phyloP scores from a whole-genome alignment of 2,888 invertebrate species.

The Globia sparganii region DNA sequence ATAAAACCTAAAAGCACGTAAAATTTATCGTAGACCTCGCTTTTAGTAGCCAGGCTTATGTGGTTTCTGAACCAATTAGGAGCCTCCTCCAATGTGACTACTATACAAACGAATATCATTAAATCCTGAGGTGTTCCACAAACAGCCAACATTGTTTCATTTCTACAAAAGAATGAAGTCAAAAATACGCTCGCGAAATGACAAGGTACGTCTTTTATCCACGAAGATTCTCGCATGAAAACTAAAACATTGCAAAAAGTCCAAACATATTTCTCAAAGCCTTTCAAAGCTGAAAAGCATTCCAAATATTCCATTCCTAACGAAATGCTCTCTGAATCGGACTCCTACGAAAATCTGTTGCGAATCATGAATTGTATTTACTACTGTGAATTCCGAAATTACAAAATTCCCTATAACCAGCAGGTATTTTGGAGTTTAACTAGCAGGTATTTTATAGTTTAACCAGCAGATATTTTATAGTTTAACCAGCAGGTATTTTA shows the following conservation, averaged over 20 bases:
- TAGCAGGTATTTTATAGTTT: too few species aligned
- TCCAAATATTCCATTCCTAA: conserved; percentile 44
- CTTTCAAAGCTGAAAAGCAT: conserved; percentile 51
- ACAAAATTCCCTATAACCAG: conserved; percentile 13
- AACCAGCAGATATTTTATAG: too few species aligned
- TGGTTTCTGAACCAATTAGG: not conserved
- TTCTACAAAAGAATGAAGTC: not conserved
- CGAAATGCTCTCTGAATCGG: conserved; percentile 36
- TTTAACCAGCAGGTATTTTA: too few species aligned
- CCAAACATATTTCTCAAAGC: conserved; percentile 42
- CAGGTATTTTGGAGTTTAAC: too few species aligned
- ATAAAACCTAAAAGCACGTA: not conserved
- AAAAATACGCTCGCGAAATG: not conserved
- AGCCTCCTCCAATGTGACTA: not conserved
- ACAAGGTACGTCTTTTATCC: not conserved
- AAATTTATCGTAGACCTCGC: not conserved
- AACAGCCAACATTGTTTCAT: not conserved
- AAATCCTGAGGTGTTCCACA: not conserved
- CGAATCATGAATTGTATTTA: conserved; percentile 33
- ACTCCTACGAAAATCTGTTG: conserved; percentile 52
- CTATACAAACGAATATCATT: not conserved
- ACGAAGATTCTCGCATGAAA: conserved; percentile 16
- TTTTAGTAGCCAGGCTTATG: too few species aligned
- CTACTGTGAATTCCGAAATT: conserved; percentile 23
- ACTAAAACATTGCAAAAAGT: conserved; percentile 20